Evolutionary conservation across 1,140 invertebrate genomes (phyloP).

Genomic region (Pinna nobilis): DNA sequence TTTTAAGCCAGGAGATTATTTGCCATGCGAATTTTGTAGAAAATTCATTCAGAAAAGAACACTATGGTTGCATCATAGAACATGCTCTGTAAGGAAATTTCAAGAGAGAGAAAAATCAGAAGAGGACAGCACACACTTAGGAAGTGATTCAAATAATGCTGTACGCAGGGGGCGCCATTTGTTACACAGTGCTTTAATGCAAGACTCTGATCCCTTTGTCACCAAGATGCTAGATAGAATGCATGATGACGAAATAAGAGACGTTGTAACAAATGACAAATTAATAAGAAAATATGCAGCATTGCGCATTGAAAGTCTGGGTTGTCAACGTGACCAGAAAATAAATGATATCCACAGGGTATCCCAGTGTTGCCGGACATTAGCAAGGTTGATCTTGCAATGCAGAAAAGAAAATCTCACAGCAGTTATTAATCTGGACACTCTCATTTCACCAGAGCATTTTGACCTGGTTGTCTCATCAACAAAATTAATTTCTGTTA

Average conservation of each 20-base stretch:
- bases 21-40: no score
- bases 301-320: constrained; percentile 18
- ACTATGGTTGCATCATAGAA: no score
- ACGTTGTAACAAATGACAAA: constrained; percentile 17
- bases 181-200: constrained; percentile 24
- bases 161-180: constrained; percentile 26
- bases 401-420: not conserved
- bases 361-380: constrained; percentile 13
- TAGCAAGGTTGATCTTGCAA: constrained; percentile 28
- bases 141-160: constrained; percentile 20
- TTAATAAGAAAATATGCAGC: constrained; percentile 30
- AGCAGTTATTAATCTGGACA: constrained; percentile 16
- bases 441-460: constrained; percentile 27
- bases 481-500: constrained; percentile 20
- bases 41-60: no score
- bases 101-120: no score
- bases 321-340: constrained; percentile 21
- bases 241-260: constrained; percentile 31
- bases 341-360: constrained; percentile 24
- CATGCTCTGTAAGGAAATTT: no score
- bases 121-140: no score
- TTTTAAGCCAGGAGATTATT: no score
- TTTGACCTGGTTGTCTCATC: constrained; percentile 39
- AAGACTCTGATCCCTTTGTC: constrained; percentile 9
- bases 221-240: constrained; percentile 26